phyloP scores from a whole-genome alignment of 37 sponge, comb jelly and placozoan species.

The Trichoplax adhaerens region DNA sequence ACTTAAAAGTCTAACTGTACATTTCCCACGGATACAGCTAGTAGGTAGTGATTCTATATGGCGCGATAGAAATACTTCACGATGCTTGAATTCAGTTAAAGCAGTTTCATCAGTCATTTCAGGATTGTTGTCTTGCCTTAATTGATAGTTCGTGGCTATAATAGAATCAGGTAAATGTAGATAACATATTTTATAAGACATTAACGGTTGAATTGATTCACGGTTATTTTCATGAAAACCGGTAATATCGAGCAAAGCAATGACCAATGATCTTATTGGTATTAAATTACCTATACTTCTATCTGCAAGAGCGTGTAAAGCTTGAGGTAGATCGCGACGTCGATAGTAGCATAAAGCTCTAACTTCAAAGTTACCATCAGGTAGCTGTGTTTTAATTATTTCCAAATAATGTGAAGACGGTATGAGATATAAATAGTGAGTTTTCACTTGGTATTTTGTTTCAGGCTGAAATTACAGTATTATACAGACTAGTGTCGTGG shows the following conservation, averaged over 20 bases:
- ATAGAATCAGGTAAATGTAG: neutral
- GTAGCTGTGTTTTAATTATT: too few species aligned
- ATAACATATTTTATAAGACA: conserved; percentile 1
- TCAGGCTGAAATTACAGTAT: too few species aligned
- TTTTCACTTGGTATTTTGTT: too few species aligned
- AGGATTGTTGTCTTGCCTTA: conserved; percentile 29
- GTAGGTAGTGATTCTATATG: conserved; percentile 37
- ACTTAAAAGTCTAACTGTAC: conserved; percentile 63
- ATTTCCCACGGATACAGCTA: conserved; percentile 53
- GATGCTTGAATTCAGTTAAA: conserved; percentile 33
- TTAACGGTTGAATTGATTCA: neutral
- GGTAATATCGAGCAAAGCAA: conserved; percentile 4
- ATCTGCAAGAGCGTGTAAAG: conserved; percentile 55
- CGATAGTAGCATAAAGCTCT: conserved; percentile 80
- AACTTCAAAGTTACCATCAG: conserved; percentile 77
- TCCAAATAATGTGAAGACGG: too few species aligned
- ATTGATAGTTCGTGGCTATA: conserved; percentile 18
- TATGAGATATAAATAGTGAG: too few species aligned
- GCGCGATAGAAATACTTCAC: conserved; percentile 77
- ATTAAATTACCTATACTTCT: conserved; percentile 43
- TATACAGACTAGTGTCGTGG: too few species aligned
- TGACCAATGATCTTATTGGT: neutral
- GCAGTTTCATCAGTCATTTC: too few species aligned
- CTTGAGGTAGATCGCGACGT: conserved; percentile 64
- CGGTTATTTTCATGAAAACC: neutral